Conservation (phyloP, 2,797 vertebrate genomes). For the Anguilla megastoma region DNA sequence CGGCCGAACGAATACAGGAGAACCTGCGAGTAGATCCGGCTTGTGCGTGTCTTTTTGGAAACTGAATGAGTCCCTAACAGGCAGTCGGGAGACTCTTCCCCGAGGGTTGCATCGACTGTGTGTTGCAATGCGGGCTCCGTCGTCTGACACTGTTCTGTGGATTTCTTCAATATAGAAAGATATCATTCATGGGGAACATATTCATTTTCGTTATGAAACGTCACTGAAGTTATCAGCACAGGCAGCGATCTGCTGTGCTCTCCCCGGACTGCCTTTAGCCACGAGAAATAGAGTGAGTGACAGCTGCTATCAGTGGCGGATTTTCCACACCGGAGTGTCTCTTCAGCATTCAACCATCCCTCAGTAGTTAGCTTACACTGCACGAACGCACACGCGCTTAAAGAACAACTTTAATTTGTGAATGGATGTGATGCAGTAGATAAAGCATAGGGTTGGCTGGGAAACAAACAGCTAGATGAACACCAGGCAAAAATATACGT, state of each 20-base stretch:
- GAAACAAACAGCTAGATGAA: background rate
- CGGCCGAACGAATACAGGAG: background rate
- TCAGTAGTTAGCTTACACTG: background rate
- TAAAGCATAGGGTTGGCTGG: background rate
- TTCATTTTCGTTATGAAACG: background rate
- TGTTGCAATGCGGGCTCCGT: slow-evolving; percentile 68
- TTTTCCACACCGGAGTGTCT: slow-evolving; percentile 8
- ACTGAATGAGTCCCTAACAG: slow-evolving; percentile 37
- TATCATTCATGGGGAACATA: background rate
- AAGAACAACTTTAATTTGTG: slow-evolving; percentile 19
- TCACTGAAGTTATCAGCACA: slow-evolving; percentile 26
- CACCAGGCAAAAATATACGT: background rate
- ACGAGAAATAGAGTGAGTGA: slow-evolving; percentile 20
- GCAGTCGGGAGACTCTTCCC: slow-evolving; percentile 50
- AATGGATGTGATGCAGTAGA: slow-evolving; percentile 7
- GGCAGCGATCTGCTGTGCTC: slow-evolving; percentile 7
- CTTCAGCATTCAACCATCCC: slow-evolving; percentile 9
- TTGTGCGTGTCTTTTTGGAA: slow-evolving; percentile 15
- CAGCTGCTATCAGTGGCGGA: background rate
- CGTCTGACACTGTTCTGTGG: slow-evolving; percentile 36
- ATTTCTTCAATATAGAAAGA: background rate
- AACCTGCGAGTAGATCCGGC: background rate
- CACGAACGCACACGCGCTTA: slow-evolving; percentile 9
- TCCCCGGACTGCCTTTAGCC: slow-evolving; percentile 41
- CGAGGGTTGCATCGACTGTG: slow-evolving; percentile 47